Evolutionary conservation across 2,113 vertebrate genomes (phyloP), one percentile per base, ranked within the genome.

Genomic region (Podiceps cristatus): DNA sequence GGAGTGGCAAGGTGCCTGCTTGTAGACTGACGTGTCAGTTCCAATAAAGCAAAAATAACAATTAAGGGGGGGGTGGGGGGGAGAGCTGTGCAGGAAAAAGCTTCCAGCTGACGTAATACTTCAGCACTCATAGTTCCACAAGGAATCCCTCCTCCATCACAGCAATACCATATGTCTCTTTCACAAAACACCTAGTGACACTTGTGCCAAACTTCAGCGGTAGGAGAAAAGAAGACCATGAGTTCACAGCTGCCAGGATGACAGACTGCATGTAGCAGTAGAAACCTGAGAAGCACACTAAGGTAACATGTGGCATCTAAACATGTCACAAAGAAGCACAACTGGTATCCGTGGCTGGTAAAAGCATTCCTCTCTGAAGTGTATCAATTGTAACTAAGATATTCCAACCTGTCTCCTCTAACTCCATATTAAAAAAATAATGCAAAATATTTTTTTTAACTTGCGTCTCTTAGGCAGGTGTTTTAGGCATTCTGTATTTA

Each of bases 121-220:
- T 91, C 84, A 90, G 56, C 14, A 78, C 24, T 89, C 5, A 2
- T n/a, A 64, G 23, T 73, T 90, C 58, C 59, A 62, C 86, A 95
- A 86, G 90, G 95, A 93, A 95, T 93, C 66, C 80, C 95, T 97
- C 80, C 92, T 84, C 74, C 72, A 35, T 19, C 91, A 75, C 84
- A 90, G 88, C 9, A 0, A 81, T 60, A 87, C 86, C 94, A 96
- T 97, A 93, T 97, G 92, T 4, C 78, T 81, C 80, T 86, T 80
- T 86, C 67, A 73, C 71, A 90, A 37, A 86, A 37, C 52, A 90
- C 68, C 83, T 75, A 84, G 31, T 64, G 63, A 79, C 49, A 78
- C 7, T 2, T 71, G 22, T 77, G 94, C 95, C 85, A 95, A 20
- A 90, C 19, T 66, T 90, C 75, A 53, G 50, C 31, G 22, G 42